Evolutionary conservation across 1,140 invertebrate genomes (phyloP).

Genomic region (Brachionus koreanus): DNA sequence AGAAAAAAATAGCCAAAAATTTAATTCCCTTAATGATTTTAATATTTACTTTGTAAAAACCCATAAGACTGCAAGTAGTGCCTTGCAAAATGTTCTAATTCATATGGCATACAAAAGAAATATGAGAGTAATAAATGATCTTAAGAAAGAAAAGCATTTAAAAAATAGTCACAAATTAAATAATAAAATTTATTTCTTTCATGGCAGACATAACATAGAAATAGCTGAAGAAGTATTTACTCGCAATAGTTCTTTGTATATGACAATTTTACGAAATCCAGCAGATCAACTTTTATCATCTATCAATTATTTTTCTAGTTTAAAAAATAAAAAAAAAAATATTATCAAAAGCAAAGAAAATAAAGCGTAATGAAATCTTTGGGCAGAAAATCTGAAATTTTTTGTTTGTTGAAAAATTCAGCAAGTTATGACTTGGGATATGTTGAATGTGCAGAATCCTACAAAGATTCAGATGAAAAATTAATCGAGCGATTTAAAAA

Average conservation of each 20-base stretch:
- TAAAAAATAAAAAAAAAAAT: not conserved
- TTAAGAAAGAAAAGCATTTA: not conserved
- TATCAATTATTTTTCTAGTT: not conserved
- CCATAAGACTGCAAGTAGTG: not conserved
- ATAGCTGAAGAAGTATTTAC: not conserved
- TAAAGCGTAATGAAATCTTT: not conserved
- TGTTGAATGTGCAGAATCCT: not conserved
- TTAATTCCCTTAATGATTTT: not conserved
- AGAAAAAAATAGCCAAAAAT: not conserved
- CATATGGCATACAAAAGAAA: not conserved
- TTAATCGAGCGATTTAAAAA: not conserved
- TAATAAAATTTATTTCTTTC: not conserved
- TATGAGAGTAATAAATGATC: not conserved
- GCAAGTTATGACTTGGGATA: not conserved
- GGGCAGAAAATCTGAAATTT: not conserved
- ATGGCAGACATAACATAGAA: not conserved
- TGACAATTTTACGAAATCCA: not conserved
- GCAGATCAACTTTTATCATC: not conserved
- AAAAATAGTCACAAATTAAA: not conserved
- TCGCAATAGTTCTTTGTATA: not conserved
- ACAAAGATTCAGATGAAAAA: not conserved
- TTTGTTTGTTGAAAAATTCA: not conserved
- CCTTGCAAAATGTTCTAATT: not conserved
- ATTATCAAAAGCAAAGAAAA: not conserved
- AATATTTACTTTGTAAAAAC: not conserved